A percentile compares a stretch with the other conserved stretches of the same genome.
These are phyloP conservation scores for Octodonta nipae DNA, from an alignment of 2,888 invertebrate species.

Conservation along the genomic window DNA sequence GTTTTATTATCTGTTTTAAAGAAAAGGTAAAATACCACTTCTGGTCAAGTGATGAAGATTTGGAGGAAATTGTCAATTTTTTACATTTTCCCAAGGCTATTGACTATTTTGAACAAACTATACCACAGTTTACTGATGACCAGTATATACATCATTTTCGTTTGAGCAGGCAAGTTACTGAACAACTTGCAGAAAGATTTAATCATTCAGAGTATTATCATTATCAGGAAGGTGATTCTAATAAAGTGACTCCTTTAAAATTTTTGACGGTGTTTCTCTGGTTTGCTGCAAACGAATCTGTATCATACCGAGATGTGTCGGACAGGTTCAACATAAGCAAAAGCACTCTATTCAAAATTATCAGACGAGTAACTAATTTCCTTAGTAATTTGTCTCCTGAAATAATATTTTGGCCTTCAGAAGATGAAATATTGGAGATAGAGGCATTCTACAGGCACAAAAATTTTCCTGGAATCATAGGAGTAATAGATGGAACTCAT, in stretches of 20 bases:
- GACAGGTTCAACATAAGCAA: conserved; percentile 14
- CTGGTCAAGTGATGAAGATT: conserved; percentile 1
- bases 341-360: conserved; percentile 11
- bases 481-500: conserved; percentile 11
- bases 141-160: conserved; percentile 13
- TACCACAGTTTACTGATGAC: conserved; percentile 11
- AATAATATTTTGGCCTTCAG: conserved; percentile 11
- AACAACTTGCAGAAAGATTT: conserved; percentile 10
- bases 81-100: not conserved
- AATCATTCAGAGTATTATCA: conserved; percentile 9
- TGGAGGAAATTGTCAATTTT: conserved; percentile 7
- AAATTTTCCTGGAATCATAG: conserved; percentile 11
- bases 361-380: conserved; percentile 12
- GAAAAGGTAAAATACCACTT: not conserved
- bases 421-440: conserved; percentile 9
- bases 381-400: conserved; percentile 10
- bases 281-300: conserved; percentile 12
- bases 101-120: conserved; percentile 11
- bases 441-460: conserved; percentile 10
- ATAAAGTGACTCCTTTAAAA: conserved; percentile 10
- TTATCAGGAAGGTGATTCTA: conserved; percentile 10
- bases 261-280: conserved; percentile 12
- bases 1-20: too few relatives aligned
- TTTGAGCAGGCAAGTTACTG: conserved; percentile 5
- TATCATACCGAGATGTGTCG: conserved; percentile 13